Percentiles rank a stretch among this genome's conserved stretches.
These are phyloP conservation scores for Mesocricetus auratus DNA, from an alignment of 2,113 vertebrate species.

Conservation along the genomic window DNA sequence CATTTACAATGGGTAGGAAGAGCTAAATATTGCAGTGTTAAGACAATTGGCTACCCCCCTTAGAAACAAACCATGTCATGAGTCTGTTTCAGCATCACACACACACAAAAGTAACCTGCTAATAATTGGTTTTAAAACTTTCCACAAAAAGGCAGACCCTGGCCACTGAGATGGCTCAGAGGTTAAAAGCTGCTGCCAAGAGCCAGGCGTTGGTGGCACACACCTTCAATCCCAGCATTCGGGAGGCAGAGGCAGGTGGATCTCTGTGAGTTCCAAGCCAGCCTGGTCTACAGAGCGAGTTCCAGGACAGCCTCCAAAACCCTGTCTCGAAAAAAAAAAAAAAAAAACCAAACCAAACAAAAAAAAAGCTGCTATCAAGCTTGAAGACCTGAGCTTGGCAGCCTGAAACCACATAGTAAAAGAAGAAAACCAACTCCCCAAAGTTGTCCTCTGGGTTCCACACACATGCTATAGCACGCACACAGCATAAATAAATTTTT, in stretches of 20 bases:
- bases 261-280: too few species aligned
- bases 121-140: neutral
- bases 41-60: neutral
- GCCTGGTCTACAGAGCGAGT: too few species aligned
- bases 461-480: neutral
- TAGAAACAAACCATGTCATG: neutral
- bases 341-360: too few species aligned
- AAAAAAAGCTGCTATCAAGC: neutral
- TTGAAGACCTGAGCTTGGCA: neutral
- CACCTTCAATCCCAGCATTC: too few species aligned
- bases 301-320: too few species aligned
- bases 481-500: neutral
- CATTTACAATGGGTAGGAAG: neutral
- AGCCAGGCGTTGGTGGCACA: too few species aligned
- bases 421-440: neutral
- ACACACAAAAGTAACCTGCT: neutral
- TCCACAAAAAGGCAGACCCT: neutral
- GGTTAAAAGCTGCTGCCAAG: neutral
- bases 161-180: neutral
- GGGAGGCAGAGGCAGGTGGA: too few species aligned
- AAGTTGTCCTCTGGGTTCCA: neutral
- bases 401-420: neutral
- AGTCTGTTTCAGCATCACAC: neutral
- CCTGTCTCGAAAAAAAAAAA: too few species aligned
- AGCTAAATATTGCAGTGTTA: neutral